These are phyloP conservation scores for Cryptus armator DNA, from an alignment of 2,888 invertebrate species.

Conservation along the genomic window DNA sequence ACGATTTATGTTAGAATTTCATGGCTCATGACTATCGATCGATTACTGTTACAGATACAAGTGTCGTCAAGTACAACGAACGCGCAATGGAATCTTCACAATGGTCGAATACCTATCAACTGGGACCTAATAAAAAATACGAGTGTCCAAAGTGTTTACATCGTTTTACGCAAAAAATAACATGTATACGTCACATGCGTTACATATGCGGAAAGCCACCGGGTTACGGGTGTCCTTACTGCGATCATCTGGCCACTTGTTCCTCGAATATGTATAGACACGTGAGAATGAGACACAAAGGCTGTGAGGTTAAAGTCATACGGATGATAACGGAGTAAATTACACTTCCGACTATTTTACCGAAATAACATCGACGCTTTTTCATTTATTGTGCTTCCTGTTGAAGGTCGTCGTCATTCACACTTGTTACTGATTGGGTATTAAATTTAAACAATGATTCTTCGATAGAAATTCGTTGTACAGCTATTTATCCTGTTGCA, in stretches of 20 bases:
- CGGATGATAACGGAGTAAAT: conserved; percentile 46
- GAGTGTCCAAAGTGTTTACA: conserved; percentile 66
- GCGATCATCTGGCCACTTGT: conserved; percentile 65
- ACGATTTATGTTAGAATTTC: neutral
- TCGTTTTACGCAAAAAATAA: conserved; percentile 66
- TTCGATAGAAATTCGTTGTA: neutral
- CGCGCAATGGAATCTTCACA: conserved; percentile 45
- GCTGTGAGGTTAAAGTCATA: conserved; percentile 66
- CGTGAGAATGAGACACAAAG: conserved; percentile 69
- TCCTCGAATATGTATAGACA: conserved; percentile 69
- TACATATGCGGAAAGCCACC: conserved; percentile 78
- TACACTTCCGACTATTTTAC: neutral
- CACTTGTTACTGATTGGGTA: neutral
- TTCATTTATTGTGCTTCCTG: neutral
- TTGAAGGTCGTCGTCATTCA: neutral
- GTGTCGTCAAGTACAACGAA: conserved; percentile 41
- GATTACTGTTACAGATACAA: conserved; percentile 61
- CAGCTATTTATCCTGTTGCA: conserved; percentile 5
- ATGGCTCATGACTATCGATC: conserved; percentile 46
- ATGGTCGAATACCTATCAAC: conserved; percentile 27
- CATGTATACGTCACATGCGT: conserved; percentile 75
- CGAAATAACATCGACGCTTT: neutral
- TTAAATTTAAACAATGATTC: neutral
- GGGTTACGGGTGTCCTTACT: conserved; percentile 75
- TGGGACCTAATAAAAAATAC: conserved; percentile 50